A percentile compares a stretch with the other conserved stretches of the same genome.
phyloP scores from a whole-genome alignment of 2,113 vertebrate genomes.

The Procavia capensis region DNA sequence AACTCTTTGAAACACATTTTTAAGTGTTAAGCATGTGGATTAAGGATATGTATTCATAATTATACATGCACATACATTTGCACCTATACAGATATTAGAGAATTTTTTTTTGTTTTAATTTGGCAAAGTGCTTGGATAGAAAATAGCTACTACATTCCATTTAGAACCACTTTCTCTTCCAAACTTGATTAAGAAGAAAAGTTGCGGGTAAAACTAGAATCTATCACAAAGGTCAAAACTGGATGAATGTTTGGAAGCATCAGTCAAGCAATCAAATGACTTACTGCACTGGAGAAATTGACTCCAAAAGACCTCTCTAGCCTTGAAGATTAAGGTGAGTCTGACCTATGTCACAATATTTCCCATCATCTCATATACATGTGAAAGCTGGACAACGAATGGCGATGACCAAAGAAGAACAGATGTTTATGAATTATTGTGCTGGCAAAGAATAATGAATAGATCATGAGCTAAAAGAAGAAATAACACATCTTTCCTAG shows the following conservation, averaged over 20 bases:
- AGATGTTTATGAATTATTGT: too few relatives aligned
- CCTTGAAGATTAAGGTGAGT: too few relatives aligned
- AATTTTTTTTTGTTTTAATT: constrained; percentile 34
- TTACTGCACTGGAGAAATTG: too few relatives aligned
- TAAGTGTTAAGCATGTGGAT: constrained; percentile 57
- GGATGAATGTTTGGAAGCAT: not conserved
- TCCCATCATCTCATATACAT: too few relatives aligned
- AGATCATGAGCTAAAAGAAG: too few relatives aligned
- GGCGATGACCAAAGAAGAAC: too few relatives aligned
- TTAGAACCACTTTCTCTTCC: not conserved
- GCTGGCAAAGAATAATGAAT: too few relatives aligned
- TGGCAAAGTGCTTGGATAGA: not conserved
- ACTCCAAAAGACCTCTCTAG: too few relatives aligned
- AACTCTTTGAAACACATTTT: constrained; percentile 60
- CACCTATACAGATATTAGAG: not conserved
- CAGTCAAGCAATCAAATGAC: too few relatives aligned
- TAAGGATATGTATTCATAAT: constrained; percentile 34
- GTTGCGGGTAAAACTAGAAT: not conserved
- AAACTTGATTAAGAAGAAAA: constrained; percentile 8
- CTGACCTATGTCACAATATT: too few relatives aligned
- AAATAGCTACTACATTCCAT: not conserved
- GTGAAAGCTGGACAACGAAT: too few relatives aligned
- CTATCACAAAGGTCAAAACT: not conserved
- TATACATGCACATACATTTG: not conserved
- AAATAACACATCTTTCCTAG: too few relatives aligned